phyloP scores from a whole-genome alignment of 92 coral and sea anemone genomes.

The Palythoa caribaeorum region DNA sequence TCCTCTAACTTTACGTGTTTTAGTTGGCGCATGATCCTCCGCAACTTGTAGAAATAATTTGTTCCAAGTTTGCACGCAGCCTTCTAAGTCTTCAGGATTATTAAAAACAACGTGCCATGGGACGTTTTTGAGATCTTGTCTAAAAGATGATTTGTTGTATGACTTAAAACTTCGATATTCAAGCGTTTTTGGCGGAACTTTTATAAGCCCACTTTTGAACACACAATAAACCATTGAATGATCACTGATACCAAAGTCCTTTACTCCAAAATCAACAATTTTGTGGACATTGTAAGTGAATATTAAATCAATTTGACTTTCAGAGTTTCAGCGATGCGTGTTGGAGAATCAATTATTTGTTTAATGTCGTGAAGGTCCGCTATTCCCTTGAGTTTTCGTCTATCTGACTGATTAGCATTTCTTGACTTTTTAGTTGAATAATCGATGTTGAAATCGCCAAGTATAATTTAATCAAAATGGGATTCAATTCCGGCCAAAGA shows the following conservation, averaged over 20 bases:
- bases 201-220: conserved; percentile 42
- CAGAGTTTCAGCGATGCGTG: conserved; percentile 18
- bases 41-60: conserved; percentile 30
- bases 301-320: conserved; percentile 37
- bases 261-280: conserved; percentile 46
- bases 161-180: conserved; percentile 45
- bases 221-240: conserved; percentile 42
- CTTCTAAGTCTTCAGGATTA: conserved; percentile 34
- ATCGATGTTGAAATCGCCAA: conserved; percentile 53
- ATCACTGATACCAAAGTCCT: conserved; percentile 42
- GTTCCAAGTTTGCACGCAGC: conserved; percentile 39
- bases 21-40: conserved; percentile 52
- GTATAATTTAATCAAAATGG: conserved; percentile 40
- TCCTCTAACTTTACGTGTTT: conserved; percentile 52
- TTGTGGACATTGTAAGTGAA: conserved; percentile 38
- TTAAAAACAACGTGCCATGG: conserved; percentile 47
- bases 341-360: conserved; percentile 42
- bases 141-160: conserved; percentile 36
- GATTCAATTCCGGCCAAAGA: conserved; percentile 50
- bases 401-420: conserved; percentile 36
- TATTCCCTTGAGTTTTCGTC: conserved; percentile 65
- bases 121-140: conserved; percentile 47
- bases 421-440: conserved; percentile 26
- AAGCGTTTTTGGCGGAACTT: conserved; percentile 39
- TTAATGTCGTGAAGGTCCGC: conserved; percentile 49